phyloP scores from a whole-genome alignment of 2,797 vertebrate species.

The Hoplostethus mediterraneus region DNA sequence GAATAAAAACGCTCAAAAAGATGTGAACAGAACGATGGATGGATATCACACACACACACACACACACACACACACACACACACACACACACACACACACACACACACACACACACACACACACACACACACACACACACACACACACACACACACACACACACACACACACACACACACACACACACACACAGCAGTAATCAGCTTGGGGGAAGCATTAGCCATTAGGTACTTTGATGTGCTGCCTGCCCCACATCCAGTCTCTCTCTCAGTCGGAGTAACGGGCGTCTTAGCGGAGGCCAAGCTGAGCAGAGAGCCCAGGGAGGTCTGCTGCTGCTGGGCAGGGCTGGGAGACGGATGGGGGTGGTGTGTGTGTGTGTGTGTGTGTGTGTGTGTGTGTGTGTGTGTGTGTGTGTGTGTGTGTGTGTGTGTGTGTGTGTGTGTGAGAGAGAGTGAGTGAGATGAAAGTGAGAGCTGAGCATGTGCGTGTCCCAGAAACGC shows the following conservation, averaged over 20 bases:
- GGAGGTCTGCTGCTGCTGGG: slow-evolving; percentile 24
- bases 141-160: too few species aligned
- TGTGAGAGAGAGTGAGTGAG: not conserved
- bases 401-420: too few species aligned
- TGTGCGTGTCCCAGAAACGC: slow-evolving; percentile 59
- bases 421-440: not conserved
- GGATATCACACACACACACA: not conserved
- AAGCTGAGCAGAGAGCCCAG: slow-evolving; percentile 21
- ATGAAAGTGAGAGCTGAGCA: slow-evolving; percentile 7
- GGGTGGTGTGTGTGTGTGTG: not conserved
- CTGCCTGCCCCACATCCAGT: slow-evolving; percentile 42
- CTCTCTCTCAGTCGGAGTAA: slow-evolving; percentile 19
- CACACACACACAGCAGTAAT: slow-evolving; percentile 19
- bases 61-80: not conserved
- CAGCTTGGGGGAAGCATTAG: slow-evolving; percentile 41
- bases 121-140: not conserved
- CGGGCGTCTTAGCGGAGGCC: slow-evolving; percentile 58
- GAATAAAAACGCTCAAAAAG: too few species aligned
- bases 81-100: too few species aligned
- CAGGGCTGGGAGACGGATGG: slow-evolving; percentile 7
- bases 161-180: not conserved
- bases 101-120: too few species aligned
- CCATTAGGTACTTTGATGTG: slow-evolving; percentile 57
- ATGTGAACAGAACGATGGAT: slow-evolving; percentile 9
- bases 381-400: too few species aligned